These are phyloP conservation scores for Xiphophorus maculatus DNA, from an alignment of 2,113 vertebrate species.

Conservation along the genomic window DNA sequence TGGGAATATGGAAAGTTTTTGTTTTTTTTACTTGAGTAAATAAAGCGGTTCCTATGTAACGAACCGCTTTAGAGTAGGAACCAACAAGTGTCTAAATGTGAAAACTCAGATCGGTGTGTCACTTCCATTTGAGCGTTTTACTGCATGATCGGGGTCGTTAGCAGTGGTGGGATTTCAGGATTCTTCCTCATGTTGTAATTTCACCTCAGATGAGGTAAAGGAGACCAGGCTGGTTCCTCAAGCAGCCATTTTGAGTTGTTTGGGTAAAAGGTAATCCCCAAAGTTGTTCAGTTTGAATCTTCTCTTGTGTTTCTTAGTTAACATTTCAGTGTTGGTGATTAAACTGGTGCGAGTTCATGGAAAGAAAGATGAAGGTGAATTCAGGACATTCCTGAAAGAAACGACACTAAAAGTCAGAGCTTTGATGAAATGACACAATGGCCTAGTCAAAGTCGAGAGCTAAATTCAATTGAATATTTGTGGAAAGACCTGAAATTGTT, in stretches of 20 bases:
- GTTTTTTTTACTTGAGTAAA: slow-evolving; percentile 42
- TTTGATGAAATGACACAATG: too few species aligned
- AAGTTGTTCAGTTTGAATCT: not conserved
- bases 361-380: too few species aligned
- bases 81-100: slow-evolving; percentile 50
- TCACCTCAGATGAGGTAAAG: slow-evolving; percentile 15
- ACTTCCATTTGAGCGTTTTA: slow-evolving; percentile 40
- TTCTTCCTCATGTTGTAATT: slow-evolving; percentile 43
- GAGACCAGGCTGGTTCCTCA: slow-evolving; percentile 24
- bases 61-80: slow-evolving; percentile 21
- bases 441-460: too few species aligned
- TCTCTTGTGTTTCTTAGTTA: not conserved
- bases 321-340: not conserved
- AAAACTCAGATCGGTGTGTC: slow-evolving; percentile 50
- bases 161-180: slow-evolving; percentile 37
- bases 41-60: slow-evolving; percentile 30
- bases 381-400: too few species aligned
- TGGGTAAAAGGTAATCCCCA: not conserved
- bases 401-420: too few species aligned
- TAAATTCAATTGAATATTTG: too few species aligned
- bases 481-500: too few species aligned
- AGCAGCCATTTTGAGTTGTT: not conserved
- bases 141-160: slow-evolving; percentile 30
- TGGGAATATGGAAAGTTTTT: slow-evolving; percentile 44
- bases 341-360: not conserved